Base-by-base conservation (phyloP, 2,888 invertebrate genomes). In the Drosophila parthenogenetica region DNA sequence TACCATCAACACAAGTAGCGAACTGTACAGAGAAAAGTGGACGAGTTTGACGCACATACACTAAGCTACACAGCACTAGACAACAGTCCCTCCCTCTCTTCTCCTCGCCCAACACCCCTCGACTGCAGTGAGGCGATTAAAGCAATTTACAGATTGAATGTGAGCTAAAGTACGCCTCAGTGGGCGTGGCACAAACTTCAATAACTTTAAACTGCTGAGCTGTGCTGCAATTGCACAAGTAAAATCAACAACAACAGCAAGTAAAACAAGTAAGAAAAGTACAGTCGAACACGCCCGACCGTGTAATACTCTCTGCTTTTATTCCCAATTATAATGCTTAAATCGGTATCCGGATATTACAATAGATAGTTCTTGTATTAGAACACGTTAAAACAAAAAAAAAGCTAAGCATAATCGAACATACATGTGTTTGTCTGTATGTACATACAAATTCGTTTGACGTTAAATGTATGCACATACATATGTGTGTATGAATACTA, bases 111-210 rank as follows among this genome's bases (percentile, higher is more conserved):
- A 17, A 11, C 35, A 37, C 49, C 49, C 51, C 35, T 53, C 53
- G 70, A 69, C 70, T 75, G 81, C 76, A 63, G 62, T 66, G 77
- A 78, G 83, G 63, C 70, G 78, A 86, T 89, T 87, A 83, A 85
- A 89, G 76, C 89, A 87, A 89, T 89, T 90, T 78, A 79, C 79
- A 79, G 90, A 89, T 86, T 89, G 79, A 74, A 82, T 58, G 76
- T 58, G 66, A 76, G 51, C 73, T 69, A 32, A 59, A 67, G 51
- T 59, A 60, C 65, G 74, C 66, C 61, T 79, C 79, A 69, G 70
- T 65, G 67, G 65, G 55, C 68, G 42, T 51, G 64, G 73, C 57
- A 45, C 57, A 63, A 43, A 51, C 68, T 78, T 67, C 89, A 80
- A 84, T 87, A 87, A 89, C 78, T 85, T 85, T 85, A 85, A 85